Conservation (phyloP, 2,113 vertebrate species). For the Burhinus bistriatus region DNA sequence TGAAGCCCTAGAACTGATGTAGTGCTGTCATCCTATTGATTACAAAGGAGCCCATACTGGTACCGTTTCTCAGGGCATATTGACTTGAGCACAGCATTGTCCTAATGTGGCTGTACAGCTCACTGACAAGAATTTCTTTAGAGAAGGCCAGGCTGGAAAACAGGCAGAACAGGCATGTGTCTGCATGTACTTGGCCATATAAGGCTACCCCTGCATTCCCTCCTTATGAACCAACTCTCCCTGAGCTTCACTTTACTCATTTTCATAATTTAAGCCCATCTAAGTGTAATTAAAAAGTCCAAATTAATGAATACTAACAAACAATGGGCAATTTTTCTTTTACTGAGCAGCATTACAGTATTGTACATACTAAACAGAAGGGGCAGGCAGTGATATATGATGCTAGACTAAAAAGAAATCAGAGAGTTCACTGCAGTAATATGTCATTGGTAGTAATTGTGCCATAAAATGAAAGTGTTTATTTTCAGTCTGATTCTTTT, state of each 20-base stretch:
- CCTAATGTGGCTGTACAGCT: background rate
- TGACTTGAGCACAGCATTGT: background rate
- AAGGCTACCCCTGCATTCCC: background rate
- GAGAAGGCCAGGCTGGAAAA: background rate
- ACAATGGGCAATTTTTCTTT: conserved; percentile 7
- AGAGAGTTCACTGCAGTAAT: conserved; percentile 42
- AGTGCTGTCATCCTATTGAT: background rate
- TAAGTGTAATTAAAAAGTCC: conserved; percentile 31
- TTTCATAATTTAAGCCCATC: conserved; percentile 2
- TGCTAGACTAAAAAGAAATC: conserved; percentile 27
- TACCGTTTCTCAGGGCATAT: background rate
- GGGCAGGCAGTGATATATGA: conserved; percentile 15
- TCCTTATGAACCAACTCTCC: background rate
- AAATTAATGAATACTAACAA: conserved; percentile 20
- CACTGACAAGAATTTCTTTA: background rate
- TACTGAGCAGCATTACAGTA: background rate
- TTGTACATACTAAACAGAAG: background rate
- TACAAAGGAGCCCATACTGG: background rate
- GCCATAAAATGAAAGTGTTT: conserved; percentile 40
- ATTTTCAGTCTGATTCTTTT: conserved; percentile 11
- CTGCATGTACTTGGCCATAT: background rate
- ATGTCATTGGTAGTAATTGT: conserved; percentile 26
- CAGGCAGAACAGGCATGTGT: background rate
- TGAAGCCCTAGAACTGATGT: background rate
- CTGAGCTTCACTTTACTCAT: background rate